Percentiles rank a stretch among this genome's conserved stretches.
Evolutionary conservation across 2,113 vertebrate genomes (phyloP).

Genomic region (Haliaeetus leucogaster): DNA sequence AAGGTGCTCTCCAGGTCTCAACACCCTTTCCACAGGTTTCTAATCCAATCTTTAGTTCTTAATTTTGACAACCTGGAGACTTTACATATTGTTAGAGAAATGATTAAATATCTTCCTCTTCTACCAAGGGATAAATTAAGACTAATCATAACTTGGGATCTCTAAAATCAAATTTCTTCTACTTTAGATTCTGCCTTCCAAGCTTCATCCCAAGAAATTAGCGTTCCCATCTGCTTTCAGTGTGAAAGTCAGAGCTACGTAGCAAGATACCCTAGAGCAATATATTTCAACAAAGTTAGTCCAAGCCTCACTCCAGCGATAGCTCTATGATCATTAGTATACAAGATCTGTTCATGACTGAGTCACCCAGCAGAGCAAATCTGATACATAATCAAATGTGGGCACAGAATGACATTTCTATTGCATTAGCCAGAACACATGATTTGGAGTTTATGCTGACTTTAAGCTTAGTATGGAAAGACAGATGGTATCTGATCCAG

Average conservation of each 20-base stretch:
- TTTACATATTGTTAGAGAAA: slow-evolving; percentile 1
- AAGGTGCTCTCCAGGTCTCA: slow-evolving; percentile 18
- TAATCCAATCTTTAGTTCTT: not conserved
- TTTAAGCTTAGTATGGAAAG: slow-evolving; percentile 12
- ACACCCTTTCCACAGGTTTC: not conserved
- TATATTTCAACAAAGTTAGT: not conserved
- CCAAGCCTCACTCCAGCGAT: not conserved
- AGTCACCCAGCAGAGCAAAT: slow-evolving; percentile 27
- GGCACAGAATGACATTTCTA: slow-evolving; percentile 30
- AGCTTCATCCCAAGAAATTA: not conserved
- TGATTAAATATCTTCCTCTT: slow-evolving; percentile 17
- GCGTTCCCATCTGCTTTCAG: not conserved
- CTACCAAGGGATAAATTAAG: slow-evolving; percentile 41
- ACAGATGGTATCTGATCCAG: slow-evolving; percentile 27
- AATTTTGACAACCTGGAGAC: slow-evolving; percentile 24
- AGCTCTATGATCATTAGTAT: not conserved
- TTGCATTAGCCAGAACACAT: slow-evolving; percentile 7
- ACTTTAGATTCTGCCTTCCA: slow-evolving; percentile 13
- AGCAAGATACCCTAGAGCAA: not conserved
- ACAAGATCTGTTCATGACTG: not conserved
- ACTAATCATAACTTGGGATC: slow-evolving; percentile 4
- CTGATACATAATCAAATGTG: not conserved
- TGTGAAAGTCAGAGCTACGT: not conserved
- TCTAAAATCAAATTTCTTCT: slow-evolving; percentile 11
- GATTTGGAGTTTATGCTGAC: not conserved